phyloP scores from a whole-genome alignment of 2,797 vertebrate species.

The Paramormyrops hopkinsi region DNA sequence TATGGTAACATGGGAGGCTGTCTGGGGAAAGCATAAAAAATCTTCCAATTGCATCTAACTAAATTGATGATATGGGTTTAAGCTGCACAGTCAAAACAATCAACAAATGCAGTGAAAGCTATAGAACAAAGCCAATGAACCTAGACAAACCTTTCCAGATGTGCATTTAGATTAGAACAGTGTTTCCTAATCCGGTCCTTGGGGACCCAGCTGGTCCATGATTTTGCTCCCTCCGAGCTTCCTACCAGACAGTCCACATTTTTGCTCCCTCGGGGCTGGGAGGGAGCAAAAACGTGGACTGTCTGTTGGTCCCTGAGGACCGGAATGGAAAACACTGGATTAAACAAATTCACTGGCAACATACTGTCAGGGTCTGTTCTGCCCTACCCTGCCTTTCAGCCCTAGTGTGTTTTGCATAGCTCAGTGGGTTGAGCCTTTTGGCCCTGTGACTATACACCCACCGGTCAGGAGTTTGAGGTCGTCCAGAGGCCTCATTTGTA shows the following conservation, averaged over 20 bases:
- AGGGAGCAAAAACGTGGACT: not conserved
- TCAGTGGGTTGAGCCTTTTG: not conserved
- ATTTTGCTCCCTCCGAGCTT: not conserved
- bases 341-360: not conserved
- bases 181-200: not conserved
- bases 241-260: not conserved
- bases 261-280: not conserved
- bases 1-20: not conserved
- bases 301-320: not conserved
- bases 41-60: not conserved
- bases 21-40: not conserved
- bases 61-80: not conserved
- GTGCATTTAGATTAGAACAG: not conserved
- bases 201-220: not conserved
- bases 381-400: not conserved
- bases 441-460: not conserved
- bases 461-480: not conserved
- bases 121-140: not conserved
- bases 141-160: not conserved
- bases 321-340: not conserved
- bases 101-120: not conserved
- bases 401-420: not conserved
- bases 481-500: not conserved
- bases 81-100: not conserved
- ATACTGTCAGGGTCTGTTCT: not conserved